A percentile compares a stretch with the other conserved stretches of the same genome.
phyloP scores from a whole-genome alignment of 2,888 invertebrate species.

The Nematopogon swammerdamellus region DNA sequence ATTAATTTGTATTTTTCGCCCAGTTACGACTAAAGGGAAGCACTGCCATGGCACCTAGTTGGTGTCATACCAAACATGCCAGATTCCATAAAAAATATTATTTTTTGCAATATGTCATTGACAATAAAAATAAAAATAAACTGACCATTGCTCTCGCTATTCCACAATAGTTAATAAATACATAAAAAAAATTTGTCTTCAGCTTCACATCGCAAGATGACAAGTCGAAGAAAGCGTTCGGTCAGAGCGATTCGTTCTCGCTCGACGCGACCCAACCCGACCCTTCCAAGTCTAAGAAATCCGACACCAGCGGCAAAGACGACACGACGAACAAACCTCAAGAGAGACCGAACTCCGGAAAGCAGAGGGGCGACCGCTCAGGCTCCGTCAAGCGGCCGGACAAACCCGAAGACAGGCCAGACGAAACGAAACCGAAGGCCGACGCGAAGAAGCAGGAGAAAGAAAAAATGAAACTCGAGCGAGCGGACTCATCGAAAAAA shows the following conservation, averaged over 20 bases:
- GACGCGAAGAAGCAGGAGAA: slow-evolving; percentile 34
- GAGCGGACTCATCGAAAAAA: too few species aligned
- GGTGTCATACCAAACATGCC: too few species aligned
- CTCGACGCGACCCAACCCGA: slow-evolving; percentile 23
- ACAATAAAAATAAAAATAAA: too few species aligned
- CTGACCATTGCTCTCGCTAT: too few species aligned
- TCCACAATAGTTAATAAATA: too few species aligned
- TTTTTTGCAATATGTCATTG: too few species aligned
- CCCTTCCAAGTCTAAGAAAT: slow-evolving; percentile 37
- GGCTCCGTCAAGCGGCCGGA: slow-evolving; percentile 25
- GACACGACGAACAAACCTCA: slow-evolving; percentile 29
- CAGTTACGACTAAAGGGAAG: too few species aligned
- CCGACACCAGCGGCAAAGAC: slow-evolving; percentile 41
- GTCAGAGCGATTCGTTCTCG: slow-evolving; percentile 16
- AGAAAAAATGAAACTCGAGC: slow-evolving; percentile 22
- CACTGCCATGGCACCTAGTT: too few species aligned
- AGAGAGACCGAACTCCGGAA: slow-evolving; percentile 16
- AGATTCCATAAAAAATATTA: too few species aligned
- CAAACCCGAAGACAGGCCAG: slow-evolving; percentile 15
- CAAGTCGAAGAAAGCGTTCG: slow-evolving; percentile 20
- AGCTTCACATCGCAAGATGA: slow-evolving; percentile 25
- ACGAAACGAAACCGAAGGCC: slow-evolving; percentile 15
- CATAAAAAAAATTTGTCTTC: too few species aligned
- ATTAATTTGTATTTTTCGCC: too few species aligned
- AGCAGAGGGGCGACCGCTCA: slow-evolving; percentile 7